Base-by-base conservation (phyloP, 2,888 invertebrate genomes). In the Tillus elongatus region DNA sequence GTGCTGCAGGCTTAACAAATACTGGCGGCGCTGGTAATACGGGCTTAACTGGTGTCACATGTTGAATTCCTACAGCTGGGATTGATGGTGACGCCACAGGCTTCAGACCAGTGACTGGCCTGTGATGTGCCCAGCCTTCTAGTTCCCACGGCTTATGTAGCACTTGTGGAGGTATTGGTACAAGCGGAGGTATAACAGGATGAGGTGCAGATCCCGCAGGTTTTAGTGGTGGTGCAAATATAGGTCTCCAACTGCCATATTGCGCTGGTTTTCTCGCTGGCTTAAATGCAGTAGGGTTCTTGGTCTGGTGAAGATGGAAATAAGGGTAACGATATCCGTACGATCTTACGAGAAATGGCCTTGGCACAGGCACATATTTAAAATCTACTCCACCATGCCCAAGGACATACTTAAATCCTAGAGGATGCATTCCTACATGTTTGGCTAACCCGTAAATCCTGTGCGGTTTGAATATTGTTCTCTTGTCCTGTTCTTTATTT, bases 401-500 rank as follows among this genome's bases (percentile, higher is more conserved):
- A 8, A 60, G 32, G 2, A 60, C 38, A 36, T 56, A 51, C 49
- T 55, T 60, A 15, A 45, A 43, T 6, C 58, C 58, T 10, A 47
- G 36, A 4, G 57, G 54, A 42, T 55, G 53, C 10, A 60, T 32
- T 29, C 53, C 55, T 2, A 60, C 45, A 38, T 61, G 61, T 52
- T 55, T 61, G 3, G 58, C 57, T 49, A 53, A 55, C 4, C 50
- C 54, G 39, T 51, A 52, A 32, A 50, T 51, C 30, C 37, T 39
- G n/a, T 37, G 31, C 10, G 34, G 33, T 4, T 50, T 46, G 33
- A 60, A 57, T 19, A 63, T 51, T 2, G 63, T 63, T 32, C 63
- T 44, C 45, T 63, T 63, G 24, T 53, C 57, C 32, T 60, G 61
- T 19, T 53, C 52, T 41, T 56, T 59, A 2, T 31, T 19, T 13